Percentiles rank a stretch among this genome's conserved stretches.
These are phyloP conservation scores for Dolichomitus sp. DNA, from an alignment of 2,888 invertebrate species.

Conservation along the genomic window DNA sequence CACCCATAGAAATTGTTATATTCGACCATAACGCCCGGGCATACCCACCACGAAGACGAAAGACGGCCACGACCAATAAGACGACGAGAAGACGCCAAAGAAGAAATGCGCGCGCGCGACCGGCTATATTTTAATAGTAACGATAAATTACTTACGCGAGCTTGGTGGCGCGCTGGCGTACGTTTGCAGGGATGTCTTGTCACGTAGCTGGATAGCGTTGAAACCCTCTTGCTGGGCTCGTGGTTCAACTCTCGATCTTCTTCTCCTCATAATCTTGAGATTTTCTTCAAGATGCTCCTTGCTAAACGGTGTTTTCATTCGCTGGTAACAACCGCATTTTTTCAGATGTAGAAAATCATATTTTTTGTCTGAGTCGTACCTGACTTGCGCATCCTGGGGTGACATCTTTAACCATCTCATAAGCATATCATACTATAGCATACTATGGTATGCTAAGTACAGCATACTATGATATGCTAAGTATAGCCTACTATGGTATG, in stretches of 20 bases:
- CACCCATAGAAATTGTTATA: conserved; percentile 84
- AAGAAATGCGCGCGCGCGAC: conserved; percentile 58
- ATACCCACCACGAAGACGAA: conserved; percentile 82
- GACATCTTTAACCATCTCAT: too few species aligned
- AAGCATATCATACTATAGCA: too few species aligned
- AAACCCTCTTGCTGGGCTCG: conserved; percentile 75
- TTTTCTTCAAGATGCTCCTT: background rate
- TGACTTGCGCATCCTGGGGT: too few species aligned
- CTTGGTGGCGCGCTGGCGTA: conserved; percentile 75
- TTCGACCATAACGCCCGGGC: conserved; percentile 81
- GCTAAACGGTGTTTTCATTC: background rate
- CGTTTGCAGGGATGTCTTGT: conserved; percentile 68
- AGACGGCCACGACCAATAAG: conserved; percentile 48
- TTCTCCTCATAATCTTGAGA: background rate
- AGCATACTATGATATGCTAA: too few species aligned
- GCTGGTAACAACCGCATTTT: background rate
- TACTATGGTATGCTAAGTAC: too few species aligned
- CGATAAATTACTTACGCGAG: conserved; percentile 82
- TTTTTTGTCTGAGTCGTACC: too few species aligned
- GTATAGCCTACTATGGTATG: too few species aligned
- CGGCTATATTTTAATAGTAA: conserved; percentile 84
- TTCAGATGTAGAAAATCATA: background rate
- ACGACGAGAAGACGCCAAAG: conserved; percentile 34
- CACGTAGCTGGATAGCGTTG: conserved; percentile 71
- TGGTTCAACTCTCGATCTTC: conserved; percentile 5